Conservation (phyloP, 2,888 invertebrate species). For the Seladonia tumulorum region DNA sequence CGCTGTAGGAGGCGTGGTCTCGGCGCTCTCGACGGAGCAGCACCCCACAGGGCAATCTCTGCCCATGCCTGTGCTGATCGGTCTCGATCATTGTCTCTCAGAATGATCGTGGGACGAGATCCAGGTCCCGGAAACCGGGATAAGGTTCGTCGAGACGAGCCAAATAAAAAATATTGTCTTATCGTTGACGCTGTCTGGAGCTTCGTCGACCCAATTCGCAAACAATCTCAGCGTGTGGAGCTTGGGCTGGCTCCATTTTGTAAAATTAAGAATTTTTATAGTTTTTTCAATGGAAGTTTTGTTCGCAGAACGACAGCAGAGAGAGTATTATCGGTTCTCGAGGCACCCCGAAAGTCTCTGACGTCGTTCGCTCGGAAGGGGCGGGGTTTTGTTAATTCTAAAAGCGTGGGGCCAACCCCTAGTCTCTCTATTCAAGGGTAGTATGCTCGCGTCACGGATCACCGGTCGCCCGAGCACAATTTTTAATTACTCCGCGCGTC, state of each 20-base stretch:
- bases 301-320: background rate
- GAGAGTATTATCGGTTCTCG: background rate
- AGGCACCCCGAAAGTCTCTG: background rate
- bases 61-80: background rate
- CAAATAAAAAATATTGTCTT: background rate
- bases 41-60: background rate
- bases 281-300: constrained; percentile 1
- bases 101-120: background rate
- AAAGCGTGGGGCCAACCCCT: background rate
- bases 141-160: background rate
- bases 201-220: background rate
- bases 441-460: constrained; percentile 10
- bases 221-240: background rate
- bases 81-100: background rate
- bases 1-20: background rate
- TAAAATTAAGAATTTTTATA: too few relatives aligned
- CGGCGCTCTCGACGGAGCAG: background rate
- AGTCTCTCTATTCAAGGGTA: background rate
- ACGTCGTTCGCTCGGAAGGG: background rate
- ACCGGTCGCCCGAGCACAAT: background rate
- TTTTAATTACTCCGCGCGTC: background rate
- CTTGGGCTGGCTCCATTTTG: background rate
- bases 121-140: background rate
- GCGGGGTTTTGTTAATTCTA: background rate
- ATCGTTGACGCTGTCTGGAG: background rate